Evolutionary conservation across 2,888 invertebrate species (phyloP).

Genomic region (Drosophila robusta): DNA sequence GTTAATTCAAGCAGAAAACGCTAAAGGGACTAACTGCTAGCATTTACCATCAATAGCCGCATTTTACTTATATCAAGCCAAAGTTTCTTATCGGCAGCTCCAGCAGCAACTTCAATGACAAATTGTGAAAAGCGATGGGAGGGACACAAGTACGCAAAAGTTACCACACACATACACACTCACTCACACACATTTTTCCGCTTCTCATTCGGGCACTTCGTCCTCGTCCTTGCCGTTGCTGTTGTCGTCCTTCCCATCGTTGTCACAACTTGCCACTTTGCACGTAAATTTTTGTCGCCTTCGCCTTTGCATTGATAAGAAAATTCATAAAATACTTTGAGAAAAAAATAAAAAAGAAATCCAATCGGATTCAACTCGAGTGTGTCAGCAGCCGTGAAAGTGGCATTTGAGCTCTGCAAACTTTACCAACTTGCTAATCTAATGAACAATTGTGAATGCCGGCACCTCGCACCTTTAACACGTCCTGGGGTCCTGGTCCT

Average conservation of each 20-base stretch:
- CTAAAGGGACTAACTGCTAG: constrained; percentile 45
- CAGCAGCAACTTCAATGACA: constrained; percentile 77
- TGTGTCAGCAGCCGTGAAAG: constrained; percentile 77
- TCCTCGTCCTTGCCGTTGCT: neutral
- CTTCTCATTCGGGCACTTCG: constrained; percentile 23
- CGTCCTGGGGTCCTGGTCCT: constrained; percentile 26
- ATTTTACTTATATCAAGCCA: constrained; percentile 68
- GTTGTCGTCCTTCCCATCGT: constrained; percentile 21
- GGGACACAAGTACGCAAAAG: constrained; percentile 41
- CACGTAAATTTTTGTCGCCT: constrained; percentile 75
- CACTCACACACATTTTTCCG: constrained; percentile 37
- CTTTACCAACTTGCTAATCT: constrained; percentile 79
- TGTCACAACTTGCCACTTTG: constrained; percentile 79
- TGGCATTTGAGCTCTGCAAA: constrained; percentile 75
- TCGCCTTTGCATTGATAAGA: constrained; percentile 76
- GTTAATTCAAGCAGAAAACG: constrained; percentile 28
- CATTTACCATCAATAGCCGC: constrained; percentile 68
- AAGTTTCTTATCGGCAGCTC: constrained; percentile 73
- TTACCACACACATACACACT: constrained; percentile 20
- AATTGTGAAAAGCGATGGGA: constrained; percentile 62
- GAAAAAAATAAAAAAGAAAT: constrained; percentile 39
- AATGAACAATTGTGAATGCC: constrained; percentile 77
- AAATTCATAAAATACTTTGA: constrained; percentile 77
- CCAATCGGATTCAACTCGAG: constrained; percentile 69
- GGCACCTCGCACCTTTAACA: constrained; percentile 61